Base-by-base conservation (phyloP, 2,888 invertebrate species). In the Iphiclides podalirius region DNA sequence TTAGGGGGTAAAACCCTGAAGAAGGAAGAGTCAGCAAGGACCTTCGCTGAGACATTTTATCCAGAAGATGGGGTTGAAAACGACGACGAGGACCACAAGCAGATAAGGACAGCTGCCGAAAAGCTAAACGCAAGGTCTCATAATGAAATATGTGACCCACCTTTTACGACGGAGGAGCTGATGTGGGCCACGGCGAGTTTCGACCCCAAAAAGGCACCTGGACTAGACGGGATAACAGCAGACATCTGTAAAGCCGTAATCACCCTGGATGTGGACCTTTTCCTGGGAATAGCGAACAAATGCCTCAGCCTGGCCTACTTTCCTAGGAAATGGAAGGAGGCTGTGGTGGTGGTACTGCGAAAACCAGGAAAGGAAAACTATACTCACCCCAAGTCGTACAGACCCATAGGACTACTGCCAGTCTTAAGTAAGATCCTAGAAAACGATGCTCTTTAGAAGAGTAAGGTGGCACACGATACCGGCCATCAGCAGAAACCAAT, bases 21-120 rank as follows among this genome's bases (percentile, higher is more conserved):
- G 2, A 26, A 8, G 8, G 9, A 26, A 26, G 9, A 37, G 15
- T 59, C 56, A 0, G 35, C 35, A 1, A 13, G 14, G 15, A 14
- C 9, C 4, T 13, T 35, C 14, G 35, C 35, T 1, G 14, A 35
- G 9, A 4, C 35, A 3, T 35, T 35, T 35, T 35, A 14, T 15
- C 15, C 15, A 3, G 6, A 34, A 7, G 34, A 34, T 13, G 2
- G 13, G 13, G 4, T 7, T 11, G 34, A 35, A 35, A 14, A 13
- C 4, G 35, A 35, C 1, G 35, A 13, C 1, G 20, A n/a, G n/a
- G n/a, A 12, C n/a, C 36, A 36, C 15, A 31, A 11, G n/a, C 31
- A 2, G 2, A 31, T 31, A 9, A 31, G 31, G 9, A 9, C 26
- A 2, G 9, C 26, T 9, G 26, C 26, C 8, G 26, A 26, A 26